These are phyloP conservation scores for Alloscopus bannaensis DNA, from an alignment of 2,888 invertebrate species.

Conservation along the genomic window DNA sequence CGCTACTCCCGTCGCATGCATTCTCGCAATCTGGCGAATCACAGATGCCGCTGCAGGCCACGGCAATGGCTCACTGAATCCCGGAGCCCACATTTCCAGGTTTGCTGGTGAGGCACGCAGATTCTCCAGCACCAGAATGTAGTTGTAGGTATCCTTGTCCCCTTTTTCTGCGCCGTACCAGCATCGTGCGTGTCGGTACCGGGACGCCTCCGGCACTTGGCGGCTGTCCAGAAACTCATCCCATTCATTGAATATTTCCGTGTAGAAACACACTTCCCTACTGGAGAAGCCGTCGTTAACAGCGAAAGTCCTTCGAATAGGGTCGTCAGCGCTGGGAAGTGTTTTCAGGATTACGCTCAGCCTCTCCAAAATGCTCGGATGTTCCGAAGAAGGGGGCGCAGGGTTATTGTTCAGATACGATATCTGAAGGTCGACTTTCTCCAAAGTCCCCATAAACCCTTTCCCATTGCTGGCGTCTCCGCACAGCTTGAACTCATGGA, in stretches of 20 bases:
- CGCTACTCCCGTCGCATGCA: slow-evolving; percentile 60
- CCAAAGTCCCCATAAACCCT: slow-evolving; percentile 42
- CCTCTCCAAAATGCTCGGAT: slow-evolving; percentile 1
- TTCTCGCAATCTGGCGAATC: slow-evolving; percentile 55
- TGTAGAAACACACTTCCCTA: slow-evolving; percentile 60
- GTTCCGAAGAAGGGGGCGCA: background rate
- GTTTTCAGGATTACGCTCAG: slow-evolving; percentile 57
- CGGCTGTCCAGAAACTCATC: slow-evolving; percentile 49
- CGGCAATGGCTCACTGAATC: slow-evolving; percentile 44
- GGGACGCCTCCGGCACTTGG: slow-evolving; percentile 34
- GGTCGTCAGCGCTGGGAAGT: slow-evolving; percentile 46
- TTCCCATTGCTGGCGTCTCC: slow-evolving; percentile 35
- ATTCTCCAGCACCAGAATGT: slow-evolving; percentile 62
- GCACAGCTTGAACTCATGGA: slow-evolving; percentile 37
- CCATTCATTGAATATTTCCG: slow-evolving; percentile 55
- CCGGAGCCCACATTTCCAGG: slow-evolving; percentile 51
- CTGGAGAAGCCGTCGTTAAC: slow-evolving; percentile 50
- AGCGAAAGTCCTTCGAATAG: slow-evolving; percentile 30
- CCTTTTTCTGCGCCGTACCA: slow-evolving; percentile 65
- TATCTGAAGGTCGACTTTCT: slow-evolving; percentile 46
- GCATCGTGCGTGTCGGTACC: slow-evolving; percentile 55
- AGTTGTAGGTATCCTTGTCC: slow-evolving; percentile 48
- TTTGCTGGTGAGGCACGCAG: slow-evolving; percentile 15
- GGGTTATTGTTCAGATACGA: slow-evolving; percentile 25
- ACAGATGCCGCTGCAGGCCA: slow-evolving; percentile 38